phyloP scores from a whole-genome alignment of 2,888 invertebrate species.

The Synergus japonicus region DNA sequence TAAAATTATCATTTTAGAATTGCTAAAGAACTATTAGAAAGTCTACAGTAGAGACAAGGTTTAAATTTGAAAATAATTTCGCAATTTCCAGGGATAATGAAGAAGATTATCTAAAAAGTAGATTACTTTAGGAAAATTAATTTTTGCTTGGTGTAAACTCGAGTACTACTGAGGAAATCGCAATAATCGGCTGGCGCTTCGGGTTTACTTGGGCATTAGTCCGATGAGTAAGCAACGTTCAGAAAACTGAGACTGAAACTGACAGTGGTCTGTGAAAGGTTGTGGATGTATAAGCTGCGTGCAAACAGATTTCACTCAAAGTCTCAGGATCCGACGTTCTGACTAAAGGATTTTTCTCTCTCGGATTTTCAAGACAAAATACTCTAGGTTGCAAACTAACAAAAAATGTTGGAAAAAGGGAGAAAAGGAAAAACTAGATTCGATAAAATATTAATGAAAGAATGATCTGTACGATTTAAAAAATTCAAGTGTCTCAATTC shows the following conservation, averaged over 20 bases:
- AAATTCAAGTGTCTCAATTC: background rate
- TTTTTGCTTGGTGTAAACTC: conserved; percentile 12
- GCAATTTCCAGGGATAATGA: conserved; percentile 52
- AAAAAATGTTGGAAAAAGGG: background rate
- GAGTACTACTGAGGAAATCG: conserved; percentile 28
- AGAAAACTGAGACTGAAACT: conserved; percentile 54
- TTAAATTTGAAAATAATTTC: background rate
- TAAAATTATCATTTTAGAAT: conserved; percentile 38
- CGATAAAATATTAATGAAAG: background rate
- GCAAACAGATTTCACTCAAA: conserved; percentile 66
- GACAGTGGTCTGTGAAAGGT: conserved; percentile 62
- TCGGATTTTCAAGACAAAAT: background rate
- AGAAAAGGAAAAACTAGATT: background rate
- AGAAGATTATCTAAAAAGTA: conserved; percentile 5
- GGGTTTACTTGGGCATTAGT: conserved; percentile 58
- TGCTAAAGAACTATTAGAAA: conserved; percentile 10
- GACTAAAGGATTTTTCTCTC: background rate
- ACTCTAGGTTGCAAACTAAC: background rate
- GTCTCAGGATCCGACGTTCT: conserved; percentile 42
- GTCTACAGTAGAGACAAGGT: background rate
- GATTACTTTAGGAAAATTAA: conserved; percentile 10
- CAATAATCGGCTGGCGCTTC: conserved; percentile 51
- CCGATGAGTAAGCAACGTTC: conserved; percentile 65
- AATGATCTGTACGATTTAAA: background rate
- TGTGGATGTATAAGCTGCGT: conserved; percentile 64